Conservation (phyloP, 37 sponge, comb jelly and placozoan species). For the Ianthella basta region DNA sequence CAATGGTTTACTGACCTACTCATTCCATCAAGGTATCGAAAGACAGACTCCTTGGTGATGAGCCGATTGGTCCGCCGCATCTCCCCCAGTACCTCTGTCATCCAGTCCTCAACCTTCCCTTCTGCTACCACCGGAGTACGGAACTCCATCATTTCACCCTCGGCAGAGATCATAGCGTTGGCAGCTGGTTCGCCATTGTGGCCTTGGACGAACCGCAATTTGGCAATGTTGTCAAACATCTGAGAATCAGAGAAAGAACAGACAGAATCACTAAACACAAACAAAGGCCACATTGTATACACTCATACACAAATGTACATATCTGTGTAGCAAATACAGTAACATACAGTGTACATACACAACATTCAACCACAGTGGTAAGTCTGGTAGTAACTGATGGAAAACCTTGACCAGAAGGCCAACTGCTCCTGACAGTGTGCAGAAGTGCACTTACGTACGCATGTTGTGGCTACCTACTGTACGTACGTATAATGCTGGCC, state of each 20-base stretch:
- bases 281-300: neutral
- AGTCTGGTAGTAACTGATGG: no score
- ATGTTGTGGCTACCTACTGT: neutral
- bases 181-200: conserved; percentile 77
- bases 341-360: neutral
- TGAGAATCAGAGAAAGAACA: conserved; percentile 39
- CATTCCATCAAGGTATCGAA: conserved; percentile 79
- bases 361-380: no score
- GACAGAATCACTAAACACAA: neutral
- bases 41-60: conserved; percentile 93
- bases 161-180: conserved; percentile 94
- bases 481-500: neutral
- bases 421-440: no score
- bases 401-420: no score
- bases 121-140: conserved; percentile 79
- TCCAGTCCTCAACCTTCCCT: conserved; percentile 99
- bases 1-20: conserved; percentile 40
- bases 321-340: neutral
- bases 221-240: conserved; percentile 99
- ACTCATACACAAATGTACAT: neutral
- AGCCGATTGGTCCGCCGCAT: conserved; percentile 95
- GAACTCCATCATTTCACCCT: conserved; percentile 98
- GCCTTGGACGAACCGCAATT: conserved; percentile 81
- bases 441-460: neutral
- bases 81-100: conserved; percentile 95